A percentile compares a stretch with the other conserved stretches of the same genome.
Evolutionary conservation across 2,888 invertebrate genomes (phyloP).

Genomic region (Drosophila mayaguana): DNA sequence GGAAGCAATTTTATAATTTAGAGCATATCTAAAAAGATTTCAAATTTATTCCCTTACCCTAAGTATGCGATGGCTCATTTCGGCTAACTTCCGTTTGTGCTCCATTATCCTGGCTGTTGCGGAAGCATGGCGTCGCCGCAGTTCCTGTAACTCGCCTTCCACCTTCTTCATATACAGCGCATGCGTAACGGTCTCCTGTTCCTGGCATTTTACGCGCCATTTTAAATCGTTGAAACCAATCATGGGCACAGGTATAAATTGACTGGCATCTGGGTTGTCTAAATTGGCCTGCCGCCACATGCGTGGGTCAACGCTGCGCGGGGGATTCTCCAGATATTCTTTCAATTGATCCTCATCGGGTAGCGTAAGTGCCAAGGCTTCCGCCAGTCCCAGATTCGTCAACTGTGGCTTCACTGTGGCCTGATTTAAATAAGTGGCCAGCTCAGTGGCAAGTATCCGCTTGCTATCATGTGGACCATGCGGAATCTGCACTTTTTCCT

Average conservation of each 20-base stretch:
- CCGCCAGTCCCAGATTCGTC: conserved; percentile 89
- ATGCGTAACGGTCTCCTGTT: conserved; percentile 93
- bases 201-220: conserved; percentile 93
- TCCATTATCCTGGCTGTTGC: conserved; percentile 93
- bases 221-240: conserved; percentile 94
- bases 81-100: conserved; percentile 91
- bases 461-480: conserved; percentile 88
- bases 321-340: conserved; percentile 96
- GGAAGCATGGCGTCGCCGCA: conserved; percentile 93
- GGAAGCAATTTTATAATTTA: conserved; percentile 36
- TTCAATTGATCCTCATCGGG: conserved; percentile 92
- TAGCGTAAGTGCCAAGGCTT: conserved; percentile 90
- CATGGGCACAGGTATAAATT: conserved; percentile 96
- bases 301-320: conserved; percentile 94
- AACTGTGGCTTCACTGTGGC: conserved; percentile 90
- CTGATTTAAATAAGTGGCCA: conserved; percentile 90
- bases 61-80: conserved; percentile 93
- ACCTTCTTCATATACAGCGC: conserved; percentile 92
- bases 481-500: conserved; percentile 87
- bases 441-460: conserved; percentile 90
- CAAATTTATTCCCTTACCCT: conserved; percentile 86
- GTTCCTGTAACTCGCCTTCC: conserved; percentile 90
- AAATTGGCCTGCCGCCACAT: conserved; percentile 98
- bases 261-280: conserved; percentile 96
- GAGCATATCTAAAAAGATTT: background rate